Base-by-base conservation (phyloP, 2,888 invertebrate species). In the Pterostichus madidus region DNA sequence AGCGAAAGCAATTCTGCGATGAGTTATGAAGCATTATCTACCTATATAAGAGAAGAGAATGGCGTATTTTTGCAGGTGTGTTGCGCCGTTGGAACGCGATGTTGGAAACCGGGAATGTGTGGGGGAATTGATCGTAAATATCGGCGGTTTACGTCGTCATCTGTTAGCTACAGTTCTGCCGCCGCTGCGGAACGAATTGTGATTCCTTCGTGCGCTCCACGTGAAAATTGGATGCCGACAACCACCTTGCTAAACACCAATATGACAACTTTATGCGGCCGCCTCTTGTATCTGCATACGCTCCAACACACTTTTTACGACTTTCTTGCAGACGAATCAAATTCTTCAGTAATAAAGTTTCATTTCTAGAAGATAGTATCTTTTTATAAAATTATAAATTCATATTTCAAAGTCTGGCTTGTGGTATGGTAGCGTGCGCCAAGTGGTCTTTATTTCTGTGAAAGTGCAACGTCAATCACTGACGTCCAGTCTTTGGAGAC, bases 11-110 rank as follows among this genome's bases (percentile, higher is more conserved):
- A 89, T 90, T 89, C 87, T 86, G 85, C 86, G 88, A 89, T 90
- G 90, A 90, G 88, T 89, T 90, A 90, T 89, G 88, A 88, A 86
- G 88, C 89, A 89, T 90, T 89, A 90, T 90, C 90, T 90, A 89
- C 89, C 89, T 90, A 89, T 88, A 88, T 87, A 87, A 86, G 87
- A 86, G 87, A 87, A 88, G 89, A 89, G 89, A 89, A 88, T 88
- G 87, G 88, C 87, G 88, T 89, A 89, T 89, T 89, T 89, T 89
- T 89, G 89, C 90, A 90, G 90, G 90, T 90, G 90, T 88, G 88
- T 86, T 85, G 86, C 83, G 86, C 85, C 85, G 85, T 76, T 86
- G 87, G 87, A 88, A 88, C 87, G 88, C 87, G 87, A 86, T 86
- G 86, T 86, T 87, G 86, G 87, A 85, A 85, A 86, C 86, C 86